phyloP scores from a whole-genome alignment of 2,797 vertebrate genomes.

The Hozukius guyotensis region DNA sequence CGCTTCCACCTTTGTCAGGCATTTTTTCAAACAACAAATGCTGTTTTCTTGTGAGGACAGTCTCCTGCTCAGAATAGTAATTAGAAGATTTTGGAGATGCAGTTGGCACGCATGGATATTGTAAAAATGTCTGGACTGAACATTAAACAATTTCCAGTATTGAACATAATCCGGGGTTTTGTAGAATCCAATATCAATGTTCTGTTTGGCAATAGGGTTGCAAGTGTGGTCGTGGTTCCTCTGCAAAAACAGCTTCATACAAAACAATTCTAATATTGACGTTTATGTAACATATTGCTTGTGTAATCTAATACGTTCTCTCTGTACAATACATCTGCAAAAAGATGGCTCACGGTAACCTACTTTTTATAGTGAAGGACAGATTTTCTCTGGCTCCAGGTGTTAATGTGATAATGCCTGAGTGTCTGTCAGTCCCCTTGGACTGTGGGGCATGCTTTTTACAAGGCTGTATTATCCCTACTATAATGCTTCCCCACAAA shows the following conservation, averaged over 20 bases:
- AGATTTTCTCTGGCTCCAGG: constrained; percentile 59
- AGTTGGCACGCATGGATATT: neutral
- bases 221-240: neutral
- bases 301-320: constrained; percentile 6
- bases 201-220: neutral
- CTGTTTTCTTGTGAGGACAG: neutral
- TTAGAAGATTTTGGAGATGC: neutral
- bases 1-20: neutral
- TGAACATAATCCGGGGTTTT: neutral
- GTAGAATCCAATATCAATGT: neutral
- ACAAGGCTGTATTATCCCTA: constrained; percentile 67
- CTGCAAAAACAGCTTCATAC: neutral
- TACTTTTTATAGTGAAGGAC: constrained; percentile 49
- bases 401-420: constrained; percentile 74
- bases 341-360: constrained; percentile 25
- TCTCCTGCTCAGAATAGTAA: neutral
- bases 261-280: neutral
- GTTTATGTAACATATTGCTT: neutral
- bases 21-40: neutral
- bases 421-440: constrained; percentile 60
- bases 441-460: constrained; percentile 52
- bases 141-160: neutral
- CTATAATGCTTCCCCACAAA: constrained; percentile 70
- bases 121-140: neutral
- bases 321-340: constrained; percentile 4